Conservation (phyloP, 2,888 invertebrate genomes). For the Paralinhomoeus sp. region DNA sequence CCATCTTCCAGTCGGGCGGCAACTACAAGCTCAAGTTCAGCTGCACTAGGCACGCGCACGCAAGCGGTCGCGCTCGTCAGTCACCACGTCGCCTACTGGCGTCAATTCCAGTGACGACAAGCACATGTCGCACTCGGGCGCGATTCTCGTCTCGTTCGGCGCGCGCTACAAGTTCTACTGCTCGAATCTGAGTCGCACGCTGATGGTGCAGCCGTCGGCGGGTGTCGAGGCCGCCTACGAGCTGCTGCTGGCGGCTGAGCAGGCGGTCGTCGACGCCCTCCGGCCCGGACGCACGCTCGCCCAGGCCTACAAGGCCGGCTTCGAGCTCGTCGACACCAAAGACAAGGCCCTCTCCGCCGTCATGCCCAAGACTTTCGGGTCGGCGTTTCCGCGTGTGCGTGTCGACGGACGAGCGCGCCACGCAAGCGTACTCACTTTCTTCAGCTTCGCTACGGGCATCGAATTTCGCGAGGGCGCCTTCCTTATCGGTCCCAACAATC, state of each 20-base stretch:
- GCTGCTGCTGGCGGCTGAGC: conserved; percentile 63
- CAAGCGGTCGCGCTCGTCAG: not conserved
- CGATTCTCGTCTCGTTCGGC: conserved; percentile 79
- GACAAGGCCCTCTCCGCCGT: conserved; percentile 62
- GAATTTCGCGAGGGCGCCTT: conserved; percentile 88
- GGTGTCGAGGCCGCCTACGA: conserved; percentile 50
- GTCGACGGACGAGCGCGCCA: not conserved
- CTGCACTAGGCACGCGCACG: conserved; percentile 37
- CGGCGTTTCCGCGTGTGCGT: conserved; percentile 7
- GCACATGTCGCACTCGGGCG: conserved; percentile 62
- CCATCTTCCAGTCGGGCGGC: conserved; percentile 97
- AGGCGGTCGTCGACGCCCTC: conserved; percentile 61
- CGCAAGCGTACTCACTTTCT: not conserved
- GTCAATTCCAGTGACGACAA: conserved; percentile 57
- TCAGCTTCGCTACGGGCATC: conserved; percentile 77
- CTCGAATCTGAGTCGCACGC: conserved; percentile 82
- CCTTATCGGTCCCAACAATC: conserved; percentile 69
- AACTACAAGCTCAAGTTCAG: conserved; percentile 89
- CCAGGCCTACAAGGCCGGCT: conserved; percentile 52
- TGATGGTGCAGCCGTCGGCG: conserved; percentile 72
- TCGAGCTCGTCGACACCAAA: conserved; percentile 58
- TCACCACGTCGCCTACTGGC: not conserved
- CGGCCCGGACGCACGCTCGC: conserved; percentile 51
- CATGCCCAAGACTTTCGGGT: conserved; percentile 77
- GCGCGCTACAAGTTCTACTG: conserved; percentile 90